A percentile compares a stretch with the other conserved stretches of the same genome.
These are phyloP conservation scores for Stenichneumon culpator DNA, from an alignment of 2,888 invertebrate genomes.

Conservation along the genomic window DNA sequence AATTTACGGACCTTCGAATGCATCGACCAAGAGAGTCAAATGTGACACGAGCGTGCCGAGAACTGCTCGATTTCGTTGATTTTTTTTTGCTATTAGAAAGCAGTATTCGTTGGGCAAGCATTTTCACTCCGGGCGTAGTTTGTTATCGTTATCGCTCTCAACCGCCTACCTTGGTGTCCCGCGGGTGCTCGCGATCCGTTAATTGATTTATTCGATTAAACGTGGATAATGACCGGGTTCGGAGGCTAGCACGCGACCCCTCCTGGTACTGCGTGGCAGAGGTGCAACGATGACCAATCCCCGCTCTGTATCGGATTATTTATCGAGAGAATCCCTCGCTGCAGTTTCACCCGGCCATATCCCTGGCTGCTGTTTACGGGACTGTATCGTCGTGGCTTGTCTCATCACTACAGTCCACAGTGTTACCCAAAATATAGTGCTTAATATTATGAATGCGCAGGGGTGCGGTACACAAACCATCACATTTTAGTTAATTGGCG, in stretches of 20 bases:
- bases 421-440: constrained; percentile 19
- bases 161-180: constrained; percentile 31
- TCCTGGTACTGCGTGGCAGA: constrained; percentile 13
- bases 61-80: background rate
- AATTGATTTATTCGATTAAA: constrained; percentile 82
- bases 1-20: background rate
- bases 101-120: constrained; percentile 21
- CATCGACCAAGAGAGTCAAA: background rate
- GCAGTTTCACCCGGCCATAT: constrained; percentile 35
- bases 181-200: constrained; percentile 72
- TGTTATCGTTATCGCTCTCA: constrained; percentile 68
- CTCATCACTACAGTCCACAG: constrained; percentile 26
- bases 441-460: constrained; percentile 43
- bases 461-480: constrained; percentile 9
- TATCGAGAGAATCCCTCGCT: constrained; percentile 56
- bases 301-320: constrained; percentile 60
- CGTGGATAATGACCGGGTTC: constrained; percentile 76
- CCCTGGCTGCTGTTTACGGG: constrained; percentile 12
- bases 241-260: constrained; percentile 60
- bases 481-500: constrained; percentile 57
- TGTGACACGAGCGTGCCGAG: too few species aligned
- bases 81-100: constrained; percentile 9
- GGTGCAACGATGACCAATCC: constrained; percentile 34
- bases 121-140: constrained; percentile 61
- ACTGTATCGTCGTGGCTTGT: constrained; percentile 30